phyloP scores from a whole-genome alignment of 1,140 invertebrate genomes.

The Pachyrhynchus sulphureomaculatus region DNA sequence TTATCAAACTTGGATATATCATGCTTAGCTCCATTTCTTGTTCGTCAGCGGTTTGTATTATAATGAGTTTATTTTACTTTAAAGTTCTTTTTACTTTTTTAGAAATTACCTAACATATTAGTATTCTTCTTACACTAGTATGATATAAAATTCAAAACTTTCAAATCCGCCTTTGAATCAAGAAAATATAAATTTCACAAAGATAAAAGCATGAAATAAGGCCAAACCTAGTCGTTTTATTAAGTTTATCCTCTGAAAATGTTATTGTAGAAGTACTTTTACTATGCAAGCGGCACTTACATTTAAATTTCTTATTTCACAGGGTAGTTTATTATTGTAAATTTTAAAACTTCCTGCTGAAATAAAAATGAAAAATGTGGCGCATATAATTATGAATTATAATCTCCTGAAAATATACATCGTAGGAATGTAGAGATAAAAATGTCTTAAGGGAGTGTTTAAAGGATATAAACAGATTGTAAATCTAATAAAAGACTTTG shows the following conservation, averaged over 20 bases:
- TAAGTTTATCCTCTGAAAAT: slow-evolving; percentile 1
- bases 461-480: too few relatives aligned
- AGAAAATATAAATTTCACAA: background rate
- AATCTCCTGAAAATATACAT: background rate
- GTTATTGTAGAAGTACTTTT: slow-evolving; percentile 4
- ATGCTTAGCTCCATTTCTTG: too few relatives aligned
- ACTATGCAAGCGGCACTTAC: background rate
- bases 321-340: slow-evolving; percentile 1
- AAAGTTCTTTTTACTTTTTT: too few relatives aligned
- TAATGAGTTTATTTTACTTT: too few relatives aligned
- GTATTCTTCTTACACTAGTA: too few relatives aligned
- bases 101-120: too few relatives aligned
- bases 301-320: background rate
- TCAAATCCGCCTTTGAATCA: background rate
- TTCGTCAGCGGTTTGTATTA: too few relatives aligned
- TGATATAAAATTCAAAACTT: too few relatives aligned
- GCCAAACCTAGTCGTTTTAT: background rate
- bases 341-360: background rate
- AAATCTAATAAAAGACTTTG: too few relatives aligned
- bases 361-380: slow-evolving; percentile 1
- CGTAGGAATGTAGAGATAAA: too few relatives aligned
- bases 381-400: background rate
- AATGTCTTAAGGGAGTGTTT: too few relatives aligned
- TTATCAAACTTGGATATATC: too few relatives aligned
- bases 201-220: slow-evolving; percentile 3